Evolutionary conservation across 1,140 invertebrate species (phyloP).

Genomic region (Leptopilina boulardi): DNA sequence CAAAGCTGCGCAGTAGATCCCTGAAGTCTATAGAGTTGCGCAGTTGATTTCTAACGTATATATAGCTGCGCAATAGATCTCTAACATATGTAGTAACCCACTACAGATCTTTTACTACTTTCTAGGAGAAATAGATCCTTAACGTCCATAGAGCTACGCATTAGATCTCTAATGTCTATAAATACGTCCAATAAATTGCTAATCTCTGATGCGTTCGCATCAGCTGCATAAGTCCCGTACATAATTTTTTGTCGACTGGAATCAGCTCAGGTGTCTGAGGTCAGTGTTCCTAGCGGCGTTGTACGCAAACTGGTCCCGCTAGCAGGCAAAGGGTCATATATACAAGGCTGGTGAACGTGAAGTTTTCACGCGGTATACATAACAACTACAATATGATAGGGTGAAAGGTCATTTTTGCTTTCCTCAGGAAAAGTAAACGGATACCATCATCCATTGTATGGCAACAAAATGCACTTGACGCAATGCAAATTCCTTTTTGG

Average conservation of each 20-base stretch:
- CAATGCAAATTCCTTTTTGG: constrained; percentile 9
- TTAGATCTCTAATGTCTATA: no score
- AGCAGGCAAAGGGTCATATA: not conserved
- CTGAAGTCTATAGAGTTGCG: no score
- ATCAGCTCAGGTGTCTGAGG: constrained; percentile 24
- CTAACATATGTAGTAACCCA: no score
- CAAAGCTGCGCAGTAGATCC: no score
- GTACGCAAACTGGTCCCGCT: not conserved
- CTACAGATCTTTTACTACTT: no score
- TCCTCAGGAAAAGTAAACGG: constrained; percentile 28
- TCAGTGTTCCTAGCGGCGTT: constrained; percentile 35
- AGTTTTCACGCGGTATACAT: constrained; percentile 37
- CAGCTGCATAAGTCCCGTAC: not conserved
- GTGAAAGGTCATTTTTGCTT: constrained; percentile 38
- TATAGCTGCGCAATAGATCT: no score
- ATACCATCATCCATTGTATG: not conserved
- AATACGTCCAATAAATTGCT: no score
- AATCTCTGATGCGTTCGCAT: no score
- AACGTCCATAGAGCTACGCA: no score
- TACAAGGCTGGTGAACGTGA: constrained; percentile 36
- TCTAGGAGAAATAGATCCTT: no score
- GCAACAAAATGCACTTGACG: constrained; percentile 11
- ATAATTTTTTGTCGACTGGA: constrained; percentile 30
- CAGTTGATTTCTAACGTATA: no score
- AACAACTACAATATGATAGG: constrained; percentile 38